phyloP scores from a whole-genome alignment of 2,113 vertebrate genomes.

The Periophthalmodon schlosseri region DNA sequence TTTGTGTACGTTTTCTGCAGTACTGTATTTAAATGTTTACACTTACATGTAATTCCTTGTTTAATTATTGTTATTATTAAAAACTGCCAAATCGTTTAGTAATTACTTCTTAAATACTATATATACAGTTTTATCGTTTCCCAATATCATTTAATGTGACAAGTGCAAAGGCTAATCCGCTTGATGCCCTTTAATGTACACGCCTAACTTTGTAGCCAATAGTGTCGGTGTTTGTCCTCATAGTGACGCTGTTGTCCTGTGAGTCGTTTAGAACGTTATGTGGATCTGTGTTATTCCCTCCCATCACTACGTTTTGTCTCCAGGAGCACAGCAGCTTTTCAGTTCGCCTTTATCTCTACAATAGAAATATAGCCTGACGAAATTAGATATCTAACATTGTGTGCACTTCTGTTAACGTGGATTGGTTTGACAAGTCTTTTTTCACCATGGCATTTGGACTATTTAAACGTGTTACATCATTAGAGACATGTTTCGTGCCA shows the following conservation, averaged over 20 bases:
- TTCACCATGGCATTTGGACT: not conserved
- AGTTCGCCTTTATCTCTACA: not conserved
- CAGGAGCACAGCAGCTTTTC: not conserved
- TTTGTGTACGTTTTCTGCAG: no score
- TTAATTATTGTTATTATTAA: no score
- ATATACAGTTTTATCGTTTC: no score
- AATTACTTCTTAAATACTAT: no score
- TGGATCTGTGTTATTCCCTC: conserved; percentile 15
- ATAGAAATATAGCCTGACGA: not conserved
- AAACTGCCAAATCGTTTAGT: no score
- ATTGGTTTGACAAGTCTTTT: not conserved
- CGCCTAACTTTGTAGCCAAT: not conserved
- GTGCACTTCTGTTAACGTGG: not conserved
- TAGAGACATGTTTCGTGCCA: not conserved
- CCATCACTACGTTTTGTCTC: conserved; percentile 23
- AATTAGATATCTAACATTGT: not conserved
- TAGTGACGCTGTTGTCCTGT: conserved; percentile 64
- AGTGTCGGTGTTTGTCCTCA: conserved; percentile 33
- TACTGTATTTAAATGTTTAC: no score
- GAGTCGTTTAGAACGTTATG: not conserved
- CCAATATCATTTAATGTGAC: no score
- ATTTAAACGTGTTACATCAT: not conserved
- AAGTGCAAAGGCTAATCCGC: no score
- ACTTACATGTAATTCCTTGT: no score
- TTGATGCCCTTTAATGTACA: not conserved